phyloP scores from a whole-genome alignment of 2,113 vertebrate species.

The Muscicapa adusta region DNA sequence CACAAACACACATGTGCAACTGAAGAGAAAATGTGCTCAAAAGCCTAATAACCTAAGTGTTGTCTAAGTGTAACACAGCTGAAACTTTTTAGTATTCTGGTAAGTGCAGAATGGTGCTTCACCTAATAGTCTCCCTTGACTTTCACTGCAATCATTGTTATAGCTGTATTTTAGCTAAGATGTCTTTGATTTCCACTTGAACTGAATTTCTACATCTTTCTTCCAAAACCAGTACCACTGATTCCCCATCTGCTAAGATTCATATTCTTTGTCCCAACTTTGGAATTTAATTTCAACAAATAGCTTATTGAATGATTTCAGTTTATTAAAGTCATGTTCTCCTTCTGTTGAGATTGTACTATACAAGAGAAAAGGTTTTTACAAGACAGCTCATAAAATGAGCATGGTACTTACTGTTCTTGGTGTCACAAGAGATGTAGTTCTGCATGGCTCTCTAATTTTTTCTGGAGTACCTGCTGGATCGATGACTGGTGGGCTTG shows the following conservation, averaged over 20 bases:
- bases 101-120: not conserved
- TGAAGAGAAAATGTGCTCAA: not conserved
- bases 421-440: not conserved
- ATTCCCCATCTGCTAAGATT: not conserved
- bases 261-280: not conserved
- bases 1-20: not conserved
- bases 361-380: not conserved
- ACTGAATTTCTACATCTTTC: not conserved
- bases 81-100: not conserved
- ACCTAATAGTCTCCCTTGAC: not conserved
- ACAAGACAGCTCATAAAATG: not conserved
- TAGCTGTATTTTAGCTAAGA: not conserved
- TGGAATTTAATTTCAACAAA: not conserved
- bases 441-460: not conserved
- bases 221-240: not conserved
- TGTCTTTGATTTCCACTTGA: not conserved
- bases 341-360: not conserved
- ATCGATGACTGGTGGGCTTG: not conserved
- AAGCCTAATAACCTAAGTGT: not conserved
- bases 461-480: not conserved
- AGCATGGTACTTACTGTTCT: not conserved
- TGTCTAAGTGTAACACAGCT: not conserved
- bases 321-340: not conserved
- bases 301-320: not conserved
- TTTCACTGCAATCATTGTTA: not conserved